phyloP scores from a whole-genome alignment of 2,113 vertebrate genomes.

The Urocynchramus pylzowi region DNA sequence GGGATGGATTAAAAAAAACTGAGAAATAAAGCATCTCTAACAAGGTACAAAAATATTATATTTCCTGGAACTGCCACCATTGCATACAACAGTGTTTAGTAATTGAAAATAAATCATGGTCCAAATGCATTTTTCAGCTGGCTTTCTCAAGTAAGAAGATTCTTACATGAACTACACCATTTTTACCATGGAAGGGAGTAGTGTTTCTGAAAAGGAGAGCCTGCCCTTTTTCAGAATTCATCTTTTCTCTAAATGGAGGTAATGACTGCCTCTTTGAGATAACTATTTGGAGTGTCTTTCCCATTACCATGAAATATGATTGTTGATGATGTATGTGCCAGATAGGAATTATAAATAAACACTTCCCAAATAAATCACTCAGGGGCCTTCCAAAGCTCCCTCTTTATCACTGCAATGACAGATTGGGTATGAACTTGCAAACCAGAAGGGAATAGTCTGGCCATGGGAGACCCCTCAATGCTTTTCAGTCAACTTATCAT shows the following conservation, averaged over 20 bases:
- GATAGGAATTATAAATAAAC: conserved; percentile 20
- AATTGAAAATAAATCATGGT: not conserved
- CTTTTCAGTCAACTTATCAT: not conserved
- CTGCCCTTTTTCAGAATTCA: not conserved
- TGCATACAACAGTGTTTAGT: not conserved
- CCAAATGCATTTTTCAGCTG: not conserved
- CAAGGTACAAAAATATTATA: not conserved
- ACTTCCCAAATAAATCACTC: conserved; percentile 10
- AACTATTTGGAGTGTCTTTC: not conserved
- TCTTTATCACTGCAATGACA: not conserved
- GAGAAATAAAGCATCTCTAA: not conserved
- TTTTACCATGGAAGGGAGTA: not conserved
- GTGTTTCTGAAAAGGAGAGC: not conserved
- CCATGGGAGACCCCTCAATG: accelerated
- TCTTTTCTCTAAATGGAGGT: not conserved
- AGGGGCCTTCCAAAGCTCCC: not conserved
- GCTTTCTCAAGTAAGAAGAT: not conserved
- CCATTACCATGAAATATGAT: not conserved
- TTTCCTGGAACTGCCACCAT: not conserved
- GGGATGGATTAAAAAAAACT: not conserved
- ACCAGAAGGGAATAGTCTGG: not conserved
- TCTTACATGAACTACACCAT: not conserved
- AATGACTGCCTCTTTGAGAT: not conserved
- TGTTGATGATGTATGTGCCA: not conserved
- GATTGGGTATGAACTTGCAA: not conserved